These are phyloP conservation scores for Drosophila teissieri DNA, from an alignment of 1,140 invertebrate genomes.

Conservation along the genomic window DNA sequence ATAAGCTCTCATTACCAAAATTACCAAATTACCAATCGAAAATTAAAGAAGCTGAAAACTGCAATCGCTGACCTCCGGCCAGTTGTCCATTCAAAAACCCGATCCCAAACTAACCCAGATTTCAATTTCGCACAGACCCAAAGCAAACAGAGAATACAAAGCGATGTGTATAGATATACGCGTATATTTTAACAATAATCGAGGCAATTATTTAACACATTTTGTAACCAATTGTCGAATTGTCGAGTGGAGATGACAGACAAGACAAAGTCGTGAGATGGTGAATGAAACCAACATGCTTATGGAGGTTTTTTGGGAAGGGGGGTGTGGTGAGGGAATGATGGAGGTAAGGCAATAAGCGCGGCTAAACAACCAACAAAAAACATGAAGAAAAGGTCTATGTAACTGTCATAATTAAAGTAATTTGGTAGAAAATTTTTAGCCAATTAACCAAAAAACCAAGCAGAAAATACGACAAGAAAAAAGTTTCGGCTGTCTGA, in stretches of 20 bases:
- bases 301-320: background rate
- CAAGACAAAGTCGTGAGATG: slow-evolving; percentile 20
- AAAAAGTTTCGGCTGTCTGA: slow-evolving; percentile 31
- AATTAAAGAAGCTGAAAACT: slow-evolving; percentile 32
- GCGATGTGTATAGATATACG: slow-evolving; percentile 1
- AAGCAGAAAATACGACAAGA: slow-evolving; percentile 77
- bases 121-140: slow-evolving; percentile 8
- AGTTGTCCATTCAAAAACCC: slow-evolving; percentile 1
- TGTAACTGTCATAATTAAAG: slow-evolving; percentile 84
- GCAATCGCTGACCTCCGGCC: slow-evolving; percentile 28
- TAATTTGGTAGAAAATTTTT: slow-evolving; percentile 84
- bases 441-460: slow-evolving; percentile 84
- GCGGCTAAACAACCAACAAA: slow-evolving; percentile 61
- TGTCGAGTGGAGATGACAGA: slow-evolving; percentile 27
- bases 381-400: slow-evolving; percentile 65
- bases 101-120: slow-evolving; percentile 49
- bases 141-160: slow-evolving; percentile 3
- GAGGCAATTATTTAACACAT: slow-evolving; percentile 77
- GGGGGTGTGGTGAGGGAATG: background rate
- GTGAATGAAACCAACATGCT: slow-evolving; percentile 5
- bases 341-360: slow-evolving; percentile 52
- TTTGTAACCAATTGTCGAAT: slow-evolving; percentile 56
- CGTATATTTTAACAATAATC: slow-evolving; percentile 51
- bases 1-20: slow-evolving; percentile 4
- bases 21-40: slow-evolving; percentile 32